Percentiles rank a stretch among this genome's conserved stretches.
phyloP scores from a whole-genome alignment of 2,888 invertebrate genomes.

The Eristalis arbustorum region DNA sequence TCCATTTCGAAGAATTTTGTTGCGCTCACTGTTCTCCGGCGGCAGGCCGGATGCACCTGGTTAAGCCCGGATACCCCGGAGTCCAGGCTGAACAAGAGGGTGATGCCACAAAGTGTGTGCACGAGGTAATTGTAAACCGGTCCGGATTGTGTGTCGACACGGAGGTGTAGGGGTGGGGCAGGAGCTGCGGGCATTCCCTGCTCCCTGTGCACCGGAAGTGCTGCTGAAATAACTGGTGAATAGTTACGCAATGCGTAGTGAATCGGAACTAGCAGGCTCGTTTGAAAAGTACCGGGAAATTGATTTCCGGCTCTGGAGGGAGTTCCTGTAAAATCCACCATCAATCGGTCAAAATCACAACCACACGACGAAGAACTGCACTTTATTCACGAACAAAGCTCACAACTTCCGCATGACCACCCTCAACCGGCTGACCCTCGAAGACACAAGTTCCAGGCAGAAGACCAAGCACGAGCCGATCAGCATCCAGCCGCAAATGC shows the following conservation, averaged over 20 bases:
- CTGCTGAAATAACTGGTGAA: constrained; percentile 43
- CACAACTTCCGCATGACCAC: background rate
- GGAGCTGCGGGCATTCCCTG: no score
- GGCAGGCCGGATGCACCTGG: background rate
- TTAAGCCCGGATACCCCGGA: no score
- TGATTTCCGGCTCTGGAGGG: constrained; percentile 3
- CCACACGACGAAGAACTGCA: no score
- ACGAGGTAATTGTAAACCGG: background rate
- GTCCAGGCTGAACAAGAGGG: background rate
- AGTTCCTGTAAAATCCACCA: background rate
- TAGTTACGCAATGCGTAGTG: constrained; percentile 1
- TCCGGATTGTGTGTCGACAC: background rate
- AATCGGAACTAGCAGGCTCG: constrained; percentile 32
- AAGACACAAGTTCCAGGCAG: constrained; percentile 41
- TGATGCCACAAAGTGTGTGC: background rate
- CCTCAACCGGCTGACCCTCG: background rate
- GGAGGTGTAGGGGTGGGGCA: background rate
- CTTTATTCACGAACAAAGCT: background rate
- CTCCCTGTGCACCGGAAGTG: constrained; percentile 6
- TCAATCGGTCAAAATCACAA: background rate
- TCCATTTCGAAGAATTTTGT: constrained; percentile 40
- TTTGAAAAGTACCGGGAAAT: constrained; percentile 48
- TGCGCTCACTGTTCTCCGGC: constrained; percentile 5
- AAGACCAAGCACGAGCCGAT: constrained; percentile 22
- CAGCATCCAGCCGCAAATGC: constrained; percentile 16